These are phyloP conservation scores for Tetragnatha montana DNA, from an alignment of 2,888 invertebrate species.

Conservation along the genomic window DNA sequence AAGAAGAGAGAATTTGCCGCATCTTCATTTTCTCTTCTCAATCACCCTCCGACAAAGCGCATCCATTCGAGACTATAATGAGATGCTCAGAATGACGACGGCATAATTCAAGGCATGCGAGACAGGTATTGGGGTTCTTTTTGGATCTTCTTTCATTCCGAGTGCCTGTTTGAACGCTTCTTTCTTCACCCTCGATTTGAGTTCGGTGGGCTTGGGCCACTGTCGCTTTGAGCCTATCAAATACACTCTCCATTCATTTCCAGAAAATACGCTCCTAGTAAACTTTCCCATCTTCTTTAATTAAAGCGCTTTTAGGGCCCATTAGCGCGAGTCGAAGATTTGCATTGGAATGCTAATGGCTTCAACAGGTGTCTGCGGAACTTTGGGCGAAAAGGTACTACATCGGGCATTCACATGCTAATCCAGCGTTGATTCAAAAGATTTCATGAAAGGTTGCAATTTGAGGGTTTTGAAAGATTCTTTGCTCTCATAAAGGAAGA, in stretches of 20 bases:
- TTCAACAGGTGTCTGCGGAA: neutral
- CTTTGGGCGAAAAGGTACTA: neutral
- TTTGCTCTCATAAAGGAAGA: neutral
- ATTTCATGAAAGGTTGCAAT: neutral
- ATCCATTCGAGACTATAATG: too few relatives aligned
- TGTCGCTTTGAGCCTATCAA: too few relatives aligned
- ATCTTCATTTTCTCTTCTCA: too few relatives aligned
- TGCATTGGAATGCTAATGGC: constrained; percentile 18
- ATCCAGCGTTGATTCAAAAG: neutral
- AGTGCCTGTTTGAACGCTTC: too few relatives aligned
- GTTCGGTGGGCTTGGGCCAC: too few relatives aligned
- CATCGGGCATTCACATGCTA: neutral
- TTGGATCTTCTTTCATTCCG: too few relatives aligned
- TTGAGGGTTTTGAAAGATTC: neutral
- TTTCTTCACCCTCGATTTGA: too few relatives aligned
- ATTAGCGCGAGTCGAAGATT: neutral
- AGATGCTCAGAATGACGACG: too few relatives aligned
- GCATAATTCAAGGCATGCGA: too few relatives aligned
- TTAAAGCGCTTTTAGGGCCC: constrained; percentile 1
- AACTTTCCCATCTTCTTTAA: neutral
- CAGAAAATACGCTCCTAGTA: neutral
- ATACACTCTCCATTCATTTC: neutral
- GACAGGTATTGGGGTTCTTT: too few relatives aligned
- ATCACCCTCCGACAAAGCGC: too few relatives aligned
- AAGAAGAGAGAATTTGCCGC: too few relatives aligned